Conservation (phyloP, 2,888 invertebrate genomes). For the Lepidochrysops patricia region DNA sequence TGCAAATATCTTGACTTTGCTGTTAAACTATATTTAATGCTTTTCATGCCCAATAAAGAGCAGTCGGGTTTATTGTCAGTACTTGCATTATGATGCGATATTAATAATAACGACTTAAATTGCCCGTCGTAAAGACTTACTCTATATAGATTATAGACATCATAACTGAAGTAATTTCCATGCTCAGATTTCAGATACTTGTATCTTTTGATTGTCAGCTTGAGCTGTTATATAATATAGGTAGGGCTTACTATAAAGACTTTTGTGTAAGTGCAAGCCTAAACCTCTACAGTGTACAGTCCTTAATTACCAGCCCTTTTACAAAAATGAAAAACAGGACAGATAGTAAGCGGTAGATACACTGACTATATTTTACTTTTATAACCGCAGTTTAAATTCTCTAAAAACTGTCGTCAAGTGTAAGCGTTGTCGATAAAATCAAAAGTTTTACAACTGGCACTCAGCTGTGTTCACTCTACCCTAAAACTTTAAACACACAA, state of each 20-base stretch:
- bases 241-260: not conserved
- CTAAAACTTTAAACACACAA: not conserved
- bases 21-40: not conserved
- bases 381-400: not conserved
- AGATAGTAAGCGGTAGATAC: not conserved
- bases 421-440: constrained; percentile 2
- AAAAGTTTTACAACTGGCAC: not conserved
- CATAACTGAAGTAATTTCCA: not conserved
- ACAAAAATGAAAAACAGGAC: not conserved
- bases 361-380: not conserved
- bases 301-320: not conserved
- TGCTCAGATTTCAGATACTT: not conserved
- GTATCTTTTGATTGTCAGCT: not conserved
- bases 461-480: not conserved
- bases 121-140: not conserved
- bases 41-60: not conserved
- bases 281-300: too few species aligned
- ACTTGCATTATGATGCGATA: not conserved
- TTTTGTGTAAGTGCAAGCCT: not conserved
- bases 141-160: not conserved
- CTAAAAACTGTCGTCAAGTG: constrained; percentile 13
- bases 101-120: not conserved
- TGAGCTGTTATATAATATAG: too few species aligned
- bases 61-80: not conserved
- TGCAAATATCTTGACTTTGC: not conserved